Percentiles rank a stretch among this genome's conserved stretches.
phyloP scores from a whole-genome alignment of 1,140 invertebrate genomes.

The Portunus trituberculatus region DNA sequence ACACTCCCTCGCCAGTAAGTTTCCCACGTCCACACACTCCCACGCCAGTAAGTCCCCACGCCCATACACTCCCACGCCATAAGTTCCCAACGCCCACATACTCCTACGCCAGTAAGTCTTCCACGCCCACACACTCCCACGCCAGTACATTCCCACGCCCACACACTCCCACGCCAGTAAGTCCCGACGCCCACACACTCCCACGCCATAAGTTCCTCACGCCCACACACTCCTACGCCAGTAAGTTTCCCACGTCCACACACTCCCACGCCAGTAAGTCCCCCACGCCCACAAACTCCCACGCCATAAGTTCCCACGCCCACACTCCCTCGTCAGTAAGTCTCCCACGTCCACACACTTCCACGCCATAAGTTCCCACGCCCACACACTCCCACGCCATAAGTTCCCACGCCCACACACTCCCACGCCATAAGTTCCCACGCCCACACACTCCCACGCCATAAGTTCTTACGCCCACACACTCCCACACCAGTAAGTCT shows the following conservation, averaged over 20 bases:
- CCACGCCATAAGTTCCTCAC: too few relatives aligned
- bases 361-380: slow-evolving; percentile 64
- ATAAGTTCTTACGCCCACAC: slow-evolving; percentile 58
- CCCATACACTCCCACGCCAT: slow-evolving; percentile 75
- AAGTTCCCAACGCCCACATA: background rate
- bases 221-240: too few relatives aligned
- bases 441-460: background rate
- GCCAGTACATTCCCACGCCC: slow-evolving; percentile 61
- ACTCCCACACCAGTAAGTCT: slow-evolving; percentile 74
- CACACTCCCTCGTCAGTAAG: slow-evolving; percentile 26
- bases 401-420: background rate
- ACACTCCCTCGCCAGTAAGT: background rate
- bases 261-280: slow-evolving; percentile 76
- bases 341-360: background rate
- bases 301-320: background rate
- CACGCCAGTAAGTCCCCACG: background rate
- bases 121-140: slow-evolving; percentile 37
- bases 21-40: too few relatives aligned
- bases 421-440: too few relatives aligned
- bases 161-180: slow-evolving; percentile 37
- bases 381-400: slow-evolving; percentile 14
- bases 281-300: background rate
- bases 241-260: too few relatives aligned
- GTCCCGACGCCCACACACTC: background rate
- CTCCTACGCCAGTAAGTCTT: background rate